Conservation (phyloP, 2,888 invertebrate species). For the Congeria kusceri region DNA sequence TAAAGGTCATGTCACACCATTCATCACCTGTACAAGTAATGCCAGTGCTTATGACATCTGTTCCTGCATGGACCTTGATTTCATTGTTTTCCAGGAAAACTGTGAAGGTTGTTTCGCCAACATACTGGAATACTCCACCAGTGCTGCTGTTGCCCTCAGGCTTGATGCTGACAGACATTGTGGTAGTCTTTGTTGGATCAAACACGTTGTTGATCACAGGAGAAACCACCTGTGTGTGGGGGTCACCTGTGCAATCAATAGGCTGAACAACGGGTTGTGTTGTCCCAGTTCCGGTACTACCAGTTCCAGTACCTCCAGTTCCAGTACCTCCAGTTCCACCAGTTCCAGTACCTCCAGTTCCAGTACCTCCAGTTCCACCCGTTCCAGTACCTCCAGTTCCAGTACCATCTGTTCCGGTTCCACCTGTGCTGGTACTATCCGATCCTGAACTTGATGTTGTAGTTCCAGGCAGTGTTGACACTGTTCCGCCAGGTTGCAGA, state of each 20-base stretch:
- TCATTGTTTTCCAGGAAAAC: constrained; percentile 39
- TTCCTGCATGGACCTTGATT: constrained; percentile 42
- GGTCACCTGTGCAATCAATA: constrained; percentile 29
- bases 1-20: constrained; percentile 65
- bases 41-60: constrained; percentile 34
- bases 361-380: background rate
- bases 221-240: constrained; percentile 31
- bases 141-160: constrained; percentile 36
- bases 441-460: background rate
- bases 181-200: constrained; percentile 26
- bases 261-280: background rate
- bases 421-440: constrained; percentile 6
- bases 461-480: background rate
- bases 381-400: background rate
- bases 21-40: constrained; percentile 34
- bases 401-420: background rate
- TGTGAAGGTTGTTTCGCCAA: constrained; percentile 41
- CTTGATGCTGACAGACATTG: constrained; percentile 40
- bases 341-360: background rate
- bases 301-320: background rate
- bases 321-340: constrained; percentile 10
- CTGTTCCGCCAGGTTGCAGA: background rate
- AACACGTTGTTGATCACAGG: constrained; percentile 32
- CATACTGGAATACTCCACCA: constrained; percentile 55
- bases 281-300: background rate